Evolutionary conservation across 1,140 invertebrate genomes (phyloP).

Genomic region (Listronotus oregonensis): DNA sequence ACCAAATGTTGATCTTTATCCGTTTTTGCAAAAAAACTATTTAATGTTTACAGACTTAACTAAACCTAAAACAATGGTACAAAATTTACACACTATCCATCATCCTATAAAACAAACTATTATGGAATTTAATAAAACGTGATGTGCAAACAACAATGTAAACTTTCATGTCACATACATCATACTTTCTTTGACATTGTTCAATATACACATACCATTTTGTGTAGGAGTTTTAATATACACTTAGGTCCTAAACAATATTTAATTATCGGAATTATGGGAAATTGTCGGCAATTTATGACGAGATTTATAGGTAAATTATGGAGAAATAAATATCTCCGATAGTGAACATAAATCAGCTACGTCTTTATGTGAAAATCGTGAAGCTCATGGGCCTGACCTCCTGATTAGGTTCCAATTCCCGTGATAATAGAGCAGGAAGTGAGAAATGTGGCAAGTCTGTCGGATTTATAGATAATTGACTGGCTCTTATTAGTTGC

Average conservation of each 20-base stretch:
- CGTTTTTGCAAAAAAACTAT: too few species aligned
- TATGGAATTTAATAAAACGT: too few species aligned
- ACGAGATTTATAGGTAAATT: slow-evolving; percentile 14
- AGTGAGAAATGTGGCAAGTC: slow-evolving; percentile 13
- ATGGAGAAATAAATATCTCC: slow-evolving; percentile 19
- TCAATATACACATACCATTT: slow-evolving; percentile 4
- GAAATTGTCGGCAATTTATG: slow-evolving; percentile 5
- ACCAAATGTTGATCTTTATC: too few species aligned
- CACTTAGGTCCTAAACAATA: slow-evolving; percentile 5
- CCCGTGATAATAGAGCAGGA: slow-evolving; percentile 17
- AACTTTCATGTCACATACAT: slow-evolving; percentile 5
- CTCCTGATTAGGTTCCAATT: slow-evolving; percentile 1
- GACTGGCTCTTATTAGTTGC: neutral
- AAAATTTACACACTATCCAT: too few species aligned
- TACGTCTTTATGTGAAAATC: slow-evolving; percentile 20
- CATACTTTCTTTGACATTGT: slow-evolving; percentile 11
- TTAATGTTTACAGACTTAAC: too few species aligned
- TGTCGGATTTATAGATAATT: neutral
- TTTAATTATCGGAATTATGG: slow-evolving; percentile 12
- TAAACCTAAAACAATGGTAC: too few species aligned
- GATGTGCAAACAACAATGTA: slow-evolving; percentile 5
- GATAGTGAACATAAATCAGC: slow-evolving; percentile 16
- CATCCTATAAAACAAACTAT: too few species aligned
- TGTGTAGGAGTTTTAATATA: slow-evolving; percentile 7
- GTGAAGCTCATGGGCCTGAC: slow-evolving; percentile 13